These are phyloP conservation scores for Leptodactylus fallax DNA, from an alignment of 2,797 vertebrate species.

Conservation along the genomic window DNA sequence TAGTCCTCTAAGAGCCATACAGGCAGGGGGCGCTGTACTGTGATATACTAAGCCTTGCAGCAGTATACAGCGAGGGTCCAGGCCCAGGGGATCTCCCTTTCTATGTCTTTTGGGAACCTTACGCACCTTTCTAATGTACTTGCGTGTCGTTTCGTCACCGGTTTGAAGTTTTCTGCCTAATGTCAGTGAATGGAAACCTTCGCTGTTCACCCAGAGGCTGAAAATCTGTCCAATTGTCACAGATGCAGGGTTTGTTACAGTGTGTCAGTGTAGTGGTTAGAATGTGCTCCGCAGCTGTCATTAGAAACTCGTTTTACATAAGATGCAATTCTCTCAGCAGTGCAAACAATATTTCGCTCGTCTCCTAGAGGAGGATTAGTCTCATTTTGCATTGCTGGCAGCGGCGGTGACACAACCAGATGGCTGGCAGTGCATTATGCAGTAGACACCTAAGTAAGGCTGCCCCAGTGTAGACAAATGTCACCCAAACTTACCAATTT, in stretches of 20 bases:
- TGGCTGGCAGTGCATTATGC: no score
- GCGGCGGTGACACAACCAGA: not conserved
- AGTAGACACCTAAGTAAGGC: no score
- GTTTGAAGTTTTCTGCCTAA: not conserved
- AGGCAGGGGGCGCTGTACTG: no score
- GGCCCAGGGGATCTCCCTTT: no score
- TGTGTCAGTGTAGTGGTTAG: not conserved
- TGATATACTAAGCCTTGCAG: no score
- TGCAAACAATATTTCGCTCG: not conserved
- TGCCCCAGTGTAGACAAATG: no score
- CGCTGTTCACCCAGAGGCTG: not conserved
- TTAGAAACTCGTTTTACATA: not conserved
- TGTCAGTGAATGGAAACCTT: not conserved
- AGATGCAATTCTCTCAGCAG: not conserved
- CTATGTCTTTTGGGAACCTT: no score
- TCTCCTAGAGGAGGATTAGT: not conserved
- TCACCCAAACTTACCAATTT: no score
- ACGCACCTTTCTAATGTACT: not conserved
- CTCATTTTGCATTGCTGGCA: not conserved
- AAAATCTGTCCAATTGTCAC: not conserved
- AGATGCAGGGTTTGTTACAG: not conserved
- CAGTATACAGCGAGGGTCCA: no score
- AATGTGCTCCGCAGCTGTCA: not conserved
- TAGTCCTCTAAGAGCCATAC: no score
- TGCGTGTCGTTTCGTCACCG: not conserved